Base-by-base conservation (phyloP, 2,888 invertebrate species). In the Toxonevra muliebris region DNA sequence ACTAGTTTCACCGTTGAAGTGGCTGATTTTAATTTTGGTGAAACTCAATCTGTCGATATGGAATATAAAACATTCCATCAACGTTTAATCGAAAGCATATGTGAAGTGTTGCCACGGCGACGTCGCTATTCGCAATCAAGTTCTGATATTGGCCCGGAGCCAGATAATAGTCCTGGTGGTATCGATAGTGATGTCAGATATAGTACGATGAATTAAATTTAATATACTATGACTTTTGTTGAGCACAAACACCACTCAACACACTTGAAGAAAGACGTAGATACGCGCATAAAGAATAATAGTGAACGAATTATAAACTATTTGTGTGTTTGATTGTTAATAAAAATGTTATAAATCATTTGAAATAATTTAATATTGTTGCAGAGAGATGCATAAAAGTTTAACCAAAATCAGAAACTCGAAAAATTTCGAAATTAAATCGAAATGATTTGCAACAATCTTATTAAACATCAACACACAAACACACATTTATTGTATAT, bases 21-120 rank as follows among this genome's bases (percentile, higher is more conserved):
- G 13, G 95, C 96, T 0, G 93, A 96, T 84, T 96, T 96, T 79
- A 94, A 96, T 83, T 96, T 96, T 81, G 94, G 94, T 0, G 92
- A 92, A 77, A 85, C 85, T 1, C 89, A 90, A 79, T 90, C 89
- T 74, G 89, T 91, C 15, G 93, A 94, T 74, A 88, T 93, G 86
- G 94, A 95, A 79, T 95, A 94, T 82, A 95, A 94, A 86, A 94
- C 95, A 17, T 95, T 96, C 82, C 88, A 88, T 61, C 94, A 95
- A 80, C 88, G 95, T 54, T 87, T 96, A 1, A 87, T 91, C 50
- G 95, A 95, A 74, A 93, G 94, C 54, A 88, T 95, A 79, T 85
- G 88, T 69, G 89, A 90, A 76, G 88, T 89, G 40, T 87, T 91
- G 71, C 80, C 82, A 12, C 75, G 78, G 19, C 78, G 78, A 59